Evolutionary conservation across 1,140 invertebrate genomes (phyloP).

Genomic region (Drosophila ohnishii): DNA sequence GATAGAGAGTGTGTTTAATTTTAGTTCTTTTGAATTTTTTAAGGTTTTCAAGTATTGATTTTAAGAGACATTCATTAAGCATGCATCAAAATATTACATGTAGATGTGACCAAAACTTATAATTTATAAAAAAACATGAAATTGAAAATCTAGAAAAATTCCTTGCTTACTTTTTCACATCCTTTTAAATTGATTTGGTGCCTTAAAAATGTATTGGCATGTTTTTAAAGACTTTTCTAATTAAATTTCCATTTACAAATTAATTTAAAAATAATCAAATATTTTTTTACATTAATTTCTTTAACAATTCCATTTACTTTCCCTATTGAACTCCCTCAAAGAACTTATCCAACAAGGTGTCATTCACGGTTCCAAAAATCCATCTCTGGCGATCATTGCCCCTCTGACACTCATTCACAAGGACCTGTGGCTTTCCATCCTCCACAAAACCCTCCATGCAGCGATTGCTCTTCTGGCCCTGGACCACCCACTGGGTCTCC

Average conservation of each 20-base stretch:
- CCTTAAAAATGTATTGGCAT: too few relatives aligned
- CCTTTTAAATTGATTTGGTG: too few relatives aligned
- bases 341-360: slow-evolving; percentile 84
- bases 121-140: too few relatives aligned
- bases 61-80: neutral
- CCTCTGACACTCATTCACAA: slow-evolving; percentile 88
- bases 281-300: neutral
- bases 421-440: slow-evolving; percentile 84
- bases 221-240: too few relatives aligned
- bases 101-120: neutral
- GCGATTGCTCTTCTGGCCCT: slow-evolving; percentile 87
- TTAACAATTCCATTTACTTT: neutral
- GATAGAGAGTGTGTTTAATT: neutral
- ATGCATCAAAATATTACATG: neutral
- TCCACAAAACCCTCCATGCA: slow-evolving; percentile 84
- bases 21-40: neutral
- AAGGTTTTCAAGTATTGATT: neutral
- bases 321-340: slow-evolving; percentile 12
- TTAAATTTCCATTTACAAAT: too few relatives aligned
- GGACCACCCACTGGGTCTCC: slow-evolving; percentile 87
- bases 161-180: too few relatives aligned
- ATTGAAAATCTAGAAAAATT: too few relatives aligned
- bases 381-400: slow-evolving; percentile 90
- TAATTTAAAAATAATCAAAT: too few relatives aligned
- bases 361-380: slow-evolving; percentile 88